Conservation (phyloP, 1,140 invertebrate species). For the Monochamus saltuarius region DNA sequence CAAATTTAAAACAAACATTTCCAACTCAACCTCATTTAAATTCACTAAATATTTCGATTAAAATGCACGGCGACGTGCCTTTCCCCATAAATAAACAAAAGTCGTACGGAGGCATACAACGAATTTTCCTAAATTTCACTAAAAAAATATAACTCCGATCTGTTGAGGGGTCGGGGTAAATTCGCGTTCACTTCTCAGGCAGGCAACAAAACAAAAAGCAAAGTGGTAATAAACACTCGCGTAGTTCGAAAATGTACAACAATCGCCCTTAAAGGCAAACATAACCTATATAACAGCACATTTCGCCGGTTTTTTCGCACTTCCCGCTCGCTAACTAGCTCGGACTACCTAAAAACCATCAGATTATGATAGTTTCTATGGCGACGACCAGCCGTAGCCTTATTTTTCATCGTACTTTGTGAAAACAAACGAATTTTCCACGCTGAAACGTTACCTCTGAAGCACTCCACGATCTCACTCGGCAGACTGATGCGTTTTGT, state of each 20-base stretch:
- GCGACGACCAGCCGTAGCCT: conserved; percentile 4
- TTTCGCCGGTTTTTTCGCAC: conserved; percentile 33
- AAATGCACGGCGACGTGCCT: not conserved
- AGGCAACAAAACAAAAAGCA: conserved; percentile 9
- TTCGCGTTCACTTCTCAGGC: not conserved
- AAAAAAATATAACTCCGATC: not conserved
- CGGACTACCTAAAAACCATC: conserved; percentile 6
- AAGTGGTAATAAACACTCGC: conserved; percentile 5
- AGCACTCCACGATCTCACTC: conserved; percentile 45
- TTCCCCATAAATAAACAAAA: not conserved
- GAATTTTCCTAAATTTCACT: not conserved
- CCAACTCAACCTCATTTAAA: not conserved
- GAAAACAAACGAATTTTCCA: conserved; percentile 33
- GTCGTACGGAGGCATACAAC: not conserved
- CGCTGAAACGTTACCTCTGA: conserved; percentile 29
- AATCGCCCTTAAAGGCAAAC: conserved; percentile 41
- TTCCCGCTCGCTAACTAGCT: conserved; percentile 20
- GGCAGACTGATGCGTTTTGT: conserved; percentile 48
- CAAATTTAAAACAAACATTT: conserved; percentile 1
- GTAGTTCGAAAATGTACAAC: conserved; percentile 26
- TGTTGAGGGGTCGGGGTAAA: not conserved
- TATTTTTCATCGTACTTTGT: conserved; percentile 27
- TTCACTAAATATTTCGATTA: not conserved
- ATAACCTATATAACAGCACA: conserved; percentile 40
- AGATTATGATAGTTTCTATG: conserved; percentile 3